Base-by-base conservation (phyloP, 2,797 vertebrate genomes). In the Clarias platycephalus region DNA sequence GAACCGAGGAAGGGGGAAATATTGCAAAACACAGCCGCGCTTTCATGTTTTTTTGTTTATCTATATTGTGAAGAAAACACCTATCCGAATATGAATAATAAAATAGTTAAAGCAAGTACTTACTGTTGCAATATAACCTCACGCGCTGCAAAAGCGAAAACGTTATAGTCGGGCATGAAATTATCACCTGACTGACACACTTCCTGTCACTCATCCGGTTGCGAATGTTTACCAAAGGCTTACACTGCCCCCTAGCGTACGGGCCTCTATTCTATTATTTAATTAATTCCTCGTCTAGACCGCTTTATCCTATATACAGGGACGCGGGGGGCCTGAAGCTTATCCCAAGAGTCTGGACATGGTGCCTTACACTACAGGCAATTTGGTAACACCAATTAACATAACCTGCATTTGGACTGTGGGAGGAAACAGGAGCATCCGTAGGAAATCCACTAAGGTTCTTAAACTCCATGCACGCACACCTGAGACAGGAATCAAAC, bases 141-240 rank as follows among this genome's bases (percentile, higher is more conserved):
- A 44, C 8, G 34, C 22, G 16, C 67, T 74, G 83, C 77, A 49
- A 57, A 80, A 53, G 4, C 58, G 57, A 64, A 55, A 57, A 26
- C 15, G 44, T 31, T 31, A 22, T 13, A 60, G n/a, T 63, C 60
- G 5, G 12, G 22, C 31, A 37, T 37, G 31, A 34, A n/a, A 77
- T 40, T 31, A 62, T 77, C 60, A 79, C 60, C 58, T 79, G 60
- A 79, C 75, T 7, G 53, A 70, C 64, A 12, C 5, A 60, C 75
- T 49, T 84, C 75, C 83, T 75, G n/a, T 70, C 53, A 58, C 24
- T 13, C n/a, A n/a, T 64, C 3, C 18, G 20, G 70, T 57, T 63
- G 24, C 15, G 16, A 79, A 24, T 60, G 24, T 72, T 13, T n/a
- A 18, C 49, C 72, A n/a, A 12, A 16, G 28, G 28, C n/a, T 16